A percentile compares a stretch with the other conserved stretches of the same genome.
Conservation (phyloP, 2,113 vertebrate species). For the Acanthisitta chloris region DNA sequence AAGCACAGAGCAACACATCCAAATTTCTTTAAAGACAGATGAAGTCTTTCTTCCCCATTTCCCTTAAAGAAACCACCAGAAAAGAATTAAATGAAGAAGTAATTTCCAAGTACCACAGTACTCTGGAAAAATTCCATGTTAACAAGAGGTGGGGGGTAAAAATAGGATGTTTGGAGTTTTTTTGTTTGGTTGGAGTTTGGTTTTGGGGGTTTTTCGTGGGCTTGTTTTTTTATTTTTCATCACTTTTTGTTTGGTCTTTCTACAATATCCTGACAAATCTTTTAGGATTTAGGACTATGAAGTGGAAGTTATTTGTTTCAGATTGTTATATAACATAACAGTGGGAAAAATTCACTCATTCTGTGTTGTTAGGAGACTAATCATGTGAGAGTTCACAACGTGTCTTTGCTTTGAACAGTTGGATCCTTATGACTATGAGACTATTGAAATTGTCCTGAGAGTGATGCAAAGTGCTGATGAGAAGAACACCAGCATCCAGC, state of each 20-base stretch:
- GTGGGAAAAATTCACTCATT: not conserved
- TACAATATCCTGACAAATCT: not conserved
- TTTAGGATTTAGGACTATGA: not conserved
- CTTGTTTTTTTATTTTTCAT: not conserved
- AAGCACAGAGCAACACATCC: not conserved
- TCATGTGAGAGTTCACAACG: no score
- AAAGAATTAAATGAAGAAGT: not conserved
- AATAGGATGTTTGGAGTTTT: fast-evolving
- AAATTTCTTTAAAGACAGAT: not conserved
- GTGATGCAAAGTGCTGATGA: slow-evolving; percentile 87
- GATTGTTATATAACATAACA: no score
- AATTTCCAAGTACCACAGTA: not conserved
- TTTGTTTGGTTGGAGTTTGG: not conserved
- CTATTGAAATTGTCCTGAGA: slow-evolving; percentile 86
- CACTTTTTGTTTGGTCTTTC: not conserved
- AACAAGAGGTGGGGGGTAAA: not conserved
- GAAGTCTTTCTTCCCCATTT: not conserved
- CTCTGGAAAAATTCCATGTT: not conserved
- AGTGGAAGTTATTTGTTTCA: not conserved
- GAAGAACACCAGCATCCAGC: slow-evolving; percentile 76
- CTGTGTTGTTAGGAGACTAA: not conserved
- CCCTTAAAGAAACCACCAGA: not conserved
- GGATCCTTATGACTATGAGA: slow-evolving; percentile 94
- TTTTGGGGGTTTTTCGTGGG: not conserved
- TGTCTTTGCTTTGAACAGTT: no score